Evolutionary conservation across 1,140 invertebrate genomes (phyloP).

Genomic region (Sarcophaga bullata): DNA sequence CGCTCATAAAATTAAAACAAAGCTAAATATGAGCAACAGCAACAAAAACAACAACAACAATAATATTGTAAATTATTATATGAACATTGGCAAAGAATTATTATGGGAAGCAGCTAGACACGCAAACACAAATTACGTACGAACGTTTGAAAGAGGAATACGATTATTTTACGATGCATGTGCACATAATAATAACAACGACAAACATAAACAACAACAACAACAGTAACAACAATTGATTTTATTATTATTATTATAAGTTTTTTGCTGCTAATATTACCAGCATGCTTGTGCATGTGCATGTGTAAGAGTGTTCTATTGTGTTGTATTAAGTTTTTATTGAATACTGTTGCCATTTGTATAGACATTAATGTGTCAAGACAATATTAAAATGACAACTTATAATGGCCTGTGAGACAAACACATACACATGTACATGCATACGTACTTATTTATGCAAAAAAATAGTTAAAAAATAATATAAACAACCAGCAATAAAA

Average conservation of each 20-base stretch:
- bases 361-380: slow-evolving; percentile 35
- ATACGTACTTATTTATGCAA: too few species aligned
- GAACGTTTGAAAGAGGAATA: too few species aligned
- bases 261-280: too few species aligned
- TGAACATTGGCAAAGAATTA: not conserved
- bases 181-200: too few species aligned
- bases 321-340: not conserved
- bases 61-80: too few species aligned
- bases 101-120: slow-evolving; percentile 13
- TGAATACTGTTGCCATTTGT: not conserved
- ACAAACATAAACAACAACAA: not conserved
- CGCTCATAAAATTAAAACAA: too few species aligned
- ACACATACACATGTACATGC: slow-evolving; percentile 7
- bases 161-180: not conserved
- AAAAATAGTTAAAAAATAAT: not conserved
- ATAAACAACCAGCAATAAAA: not conserved
- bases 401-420: slow-evolving; percentile 26
- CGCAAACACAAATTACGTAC: too few species aligned
- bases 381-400: slow-evolving; percentile 31
- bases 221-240: not conserved
- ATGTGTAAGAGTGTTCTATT: too few species aligned
- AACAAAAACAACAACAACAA: too few species aligned
- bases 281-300: too few species aligned
- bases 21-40: too few species aligned
- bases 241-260: not conserved